Evolutionary conservation across 35 echinoderm and acorn worm species (phyloP).

Genomic region (Ophioderma brevispina): DNA sequence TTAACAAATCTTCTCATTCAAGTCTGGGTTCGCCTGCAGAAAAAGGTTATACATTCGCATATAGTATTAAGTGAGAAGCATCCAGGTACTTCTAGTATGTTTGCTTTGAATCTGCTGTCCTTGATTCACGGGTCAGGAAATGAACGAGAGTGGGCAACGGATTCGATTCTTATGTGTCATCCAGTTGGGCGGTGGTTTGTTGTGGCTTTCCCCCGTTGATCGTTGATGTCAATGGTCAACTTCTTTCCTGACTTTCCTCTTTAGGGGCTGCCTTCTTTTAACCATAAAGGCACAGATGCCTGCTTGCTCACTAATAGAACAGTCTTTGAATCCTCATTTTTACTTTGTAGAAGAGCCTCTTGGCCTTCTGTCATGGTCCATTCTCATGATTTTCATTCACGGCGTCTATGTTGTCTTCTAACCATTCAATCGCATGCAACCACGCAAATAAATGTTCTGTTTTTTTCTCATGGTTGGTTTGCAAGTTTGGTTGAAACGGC

Average conservation of each 20-base stretch:
- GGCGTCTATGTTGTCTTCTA: background rate
- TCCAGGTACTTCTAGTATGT: conserved; percentile 1
- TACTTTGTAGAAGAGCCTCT: conserved; percentile 1
- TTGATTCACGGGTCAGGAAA: conserved; percentile 18
- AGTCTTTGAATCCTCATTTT: background rate
- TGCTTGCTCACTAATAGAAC: background rate
- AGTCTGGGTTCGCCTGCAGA: conserved; percentile 19
- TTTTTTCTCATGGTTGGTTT: conserved; percentile 28
- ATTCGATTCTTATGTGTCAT: background rate
- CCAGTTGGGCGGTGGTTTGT: conserved; percentile 12
- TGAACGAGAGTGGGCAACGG: background rate
- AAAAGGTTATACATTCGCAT: conserved; percentile 5
- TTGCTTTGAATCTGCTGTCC: background rate
- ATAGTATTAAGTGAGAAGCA: conserved; percentile 15
- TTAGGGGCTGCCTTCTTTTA: background rate
- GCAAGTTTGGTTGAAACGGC: background rate
- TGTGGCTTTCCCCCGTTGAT: background rate
- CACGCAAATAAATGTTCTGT: conserved; percentile 25
- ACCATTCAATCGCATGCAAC: background rate
- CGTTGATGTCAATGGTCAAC: too few species aligned
- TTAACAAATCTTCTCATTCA: conserved; percentile 4
- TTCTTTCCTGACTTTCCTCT: conserved; percentile 12
- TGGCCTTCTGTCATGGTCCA: background rate
- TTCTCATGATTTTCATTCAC: background rate
- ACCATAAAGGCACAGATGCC: too few species aligned